Percentiles rank a stretch among this genome's conserved stretches.
phyloP scores from a whole-genome alignment of 2,113 vertebrate genomes.

The Solea solea region DNA sequence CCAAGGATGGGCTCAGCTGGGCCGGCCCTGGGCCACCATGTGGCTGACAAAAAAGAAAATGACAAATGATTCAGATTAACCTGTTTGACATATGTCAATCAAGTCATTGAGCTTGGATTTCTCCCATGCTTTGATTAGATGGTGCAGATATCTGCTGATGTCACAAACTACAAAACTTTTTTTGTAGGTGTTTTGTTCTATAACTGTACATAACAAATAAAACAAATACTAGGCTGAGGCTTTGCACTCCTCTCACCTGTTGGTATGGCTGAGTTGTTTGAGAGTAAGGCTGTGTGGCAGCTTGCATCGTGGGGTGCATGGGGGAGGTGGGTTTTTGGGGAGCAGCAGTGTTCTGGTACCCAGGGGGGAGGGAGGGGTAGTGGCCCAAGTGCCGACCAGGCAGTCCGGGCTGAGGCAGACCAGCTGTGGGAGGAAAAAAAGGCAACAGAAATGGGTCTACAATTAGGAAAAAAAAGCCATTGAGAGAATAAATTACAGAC shows the following conservation, averaged over 20 bases:
- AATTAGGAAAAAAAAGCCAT: not conserved
- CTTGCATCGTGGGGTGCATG: constrained; percentile 78
- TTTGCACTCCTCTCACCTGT: constrained; percentile 80
- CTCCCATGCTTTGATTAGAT: not conserved
- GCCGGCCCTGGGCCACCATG: constrained; percentile 82
- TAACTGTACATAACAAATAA: too few relatives aligned
- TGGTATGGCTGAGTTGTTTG: constrained; percentile 85
- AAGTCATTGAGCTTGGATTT: not conserved
- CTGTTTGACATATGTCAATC: not conserved
- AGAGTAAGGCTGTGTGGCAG: constrained; percentile 83
- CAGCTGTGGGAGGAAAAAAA: constrained; percentile 51
- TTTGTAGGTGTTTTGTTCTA: too few relatives aligned
- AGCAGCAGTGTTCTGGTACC: constrained; percentile 86
- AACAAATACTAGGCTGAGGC: too few relatives aligned
- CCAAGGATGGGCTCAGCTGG: constrained; percentile 87
- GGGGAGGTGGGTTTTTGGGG: constrained; percentile 68
- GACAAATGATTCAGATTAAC: not conserved
- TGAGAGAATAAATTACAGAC: too few relatives aligned
- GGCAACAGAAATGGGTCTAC: not conserved
- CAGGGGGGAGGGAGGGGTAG: constrained; percentile 91
- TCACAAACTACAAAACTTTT: not conserved
- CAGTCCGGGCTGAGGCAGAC: constrained; percentile 79
- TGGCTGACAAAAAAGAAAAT: constrained; percentile 65
- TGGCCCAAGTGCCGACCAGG: constrained; percentile 84
- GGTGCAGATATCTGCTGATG: not conserved